Percentiles rank a stretch among this genome's conserved stretches.
Conservation (phyloP, 2,888 invertebrate genomes). For the Melanostoma scalare region DNA sequence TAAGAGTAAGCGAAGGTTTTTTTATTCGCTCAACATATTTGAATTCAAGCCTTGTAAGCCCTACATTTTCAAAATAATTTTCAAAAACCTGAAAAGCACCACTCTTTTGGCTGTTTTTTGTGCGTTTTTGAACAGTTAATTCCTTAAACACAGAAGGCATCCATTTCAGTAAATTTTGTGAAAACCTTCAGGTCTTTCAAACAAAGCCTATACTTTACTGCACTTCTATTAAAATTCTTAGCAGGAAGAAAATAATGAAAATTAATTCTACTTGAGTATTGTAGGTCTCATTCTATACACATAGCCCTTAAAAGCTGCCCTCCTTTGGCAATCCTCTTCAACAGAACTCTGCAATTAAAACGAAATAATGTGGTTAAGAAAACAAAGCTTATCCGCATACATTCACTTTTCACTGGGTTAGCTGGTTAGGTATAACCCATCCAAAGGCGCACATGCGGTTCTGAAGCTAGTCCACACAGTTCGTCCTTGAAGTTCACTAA, state of each 20-base stretch:
- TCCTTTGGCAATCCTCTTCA: slow-evolving; percentile 20
- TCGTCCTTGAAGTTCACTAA: slow-evolving; percentile 63
- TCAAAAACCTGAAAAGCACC: neutral
- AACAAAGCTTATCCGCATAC: slow-evolving; percentile 62
- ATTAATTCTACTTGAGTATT: slow-evolving; percentile 16
- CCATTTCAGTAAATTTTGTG: neutral
- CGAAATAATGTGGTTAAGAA: slow-evolving; percentile 53
- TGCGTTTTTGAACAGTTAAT: too few species aligned
- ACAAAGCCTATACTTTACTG: neutral
- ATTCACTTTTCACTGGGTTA: slow-evolving; percentile 1
- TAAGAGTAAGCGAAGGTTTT: too few species aligned
- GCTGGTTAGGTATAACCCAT: slow-evolving; percentile 10
- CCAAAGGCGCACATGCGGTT: slow-evolving; percentile 26
- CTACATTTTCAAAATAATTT: too few species aligned
- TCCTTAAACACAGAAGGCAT: neutral
- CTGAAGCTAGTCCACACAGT: slow-evolving; percentile 6
- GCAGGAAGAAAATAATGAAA: slow-evolving; percentile 28
- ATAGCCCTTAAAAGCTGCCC: slow-evolving; percentile 17
- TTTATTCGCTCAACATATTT: too few species aligned
- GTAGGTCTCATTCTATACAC: neutral
- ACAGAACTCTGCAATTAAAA: slow-evolving; percentile 56
- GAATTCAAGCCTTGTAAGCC: too few species aligned
- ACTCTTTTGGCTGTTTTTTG: too few species aligned
- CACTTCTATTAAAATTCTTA: slow-evolving; percentile 8
- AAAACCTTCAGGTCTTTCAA: neutral